A percentile compares a stretch with the other conserved stretches of the same genome.
Conservation (phyloP, 2,113 vertebrate genomes). For the Ploceus nigricollis region DNA sequence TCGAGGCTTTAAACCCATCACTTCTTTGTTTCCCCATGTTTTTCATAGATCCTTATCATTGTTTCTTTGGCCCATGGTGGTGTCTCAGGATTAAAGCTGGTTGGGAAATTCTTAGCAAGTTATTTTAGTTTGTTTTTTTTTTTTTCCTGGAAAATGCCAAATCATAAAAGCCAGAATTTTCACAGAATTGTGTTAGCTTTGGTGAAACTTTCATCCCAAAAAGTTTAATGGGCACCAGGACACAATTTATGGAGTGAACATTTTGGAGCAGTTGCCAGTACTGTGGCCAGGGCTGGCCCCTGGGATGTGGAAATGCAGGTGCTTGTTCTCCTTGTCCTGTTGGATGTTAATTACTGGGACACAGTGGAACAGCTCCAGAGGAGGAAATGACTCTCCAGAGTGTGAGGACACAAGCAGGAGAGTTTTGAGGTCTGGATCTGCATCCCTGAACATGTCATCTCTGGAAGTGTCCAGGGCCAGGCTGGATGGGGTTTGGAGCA, state of each 20-base stretch:
- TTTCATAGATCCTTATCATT: conserved; percentile 1
- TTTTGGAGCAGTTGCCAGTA: neutral
- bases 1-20: neutral
- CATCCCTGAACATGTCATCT: neutral
- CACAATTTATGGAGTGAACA: neutral
- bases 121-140: neutral
- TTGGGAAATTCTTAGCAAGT: conserved; percentile 41
- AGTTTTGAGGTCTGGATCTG: neutral
- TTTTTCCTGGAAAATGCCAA: neutral
- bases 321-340: neutral
- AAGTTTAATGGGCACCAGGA: neutral
- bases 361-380: neutral
- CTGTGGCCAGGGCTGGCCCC: neutral
- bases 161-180: neutral
- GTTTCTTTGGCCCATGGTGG: neutral
- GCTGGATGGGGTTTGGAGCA: neutral
- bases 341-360: neutral
- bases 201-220: neutral
- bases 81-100: neutral
- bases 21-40: conserved; percentile 31
- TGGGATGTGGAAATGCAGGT: neutral
- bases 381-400: neutral
- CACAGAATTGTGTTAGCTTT: neutral
- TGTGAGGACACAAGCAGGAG: neutral
- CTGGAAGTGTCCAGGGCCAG: neutral